Conservation (phyloP, 2,797 vertebrate species). For the Sebastes goodei region DNA sequence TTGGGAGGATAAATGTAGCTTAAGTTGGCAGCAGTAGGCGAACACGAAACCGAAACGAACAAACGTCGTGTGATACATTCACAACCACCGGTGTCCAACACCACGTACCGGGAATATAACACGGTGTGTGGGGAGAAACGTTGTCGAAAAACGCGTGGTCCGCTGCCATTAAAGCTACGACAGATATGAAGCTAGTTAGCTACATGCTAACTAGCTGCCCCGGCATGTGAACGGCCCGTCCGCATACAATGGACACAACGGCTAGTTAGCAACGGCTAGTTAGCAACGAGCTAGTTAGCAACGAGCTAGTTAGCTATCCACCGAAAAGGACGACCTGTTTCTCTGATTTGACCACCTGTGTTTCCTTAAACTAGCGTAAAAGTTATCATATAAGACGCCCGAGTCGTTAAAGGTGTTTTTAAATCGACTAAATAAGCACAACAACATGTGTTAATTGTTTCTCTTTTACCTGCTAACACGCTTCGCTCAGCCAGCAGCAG, state of each 20-base stretch:
- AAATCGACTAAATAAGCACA: not conserved
- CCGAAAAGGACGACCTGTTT: not conserved
- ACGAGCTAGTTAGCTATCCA: conserved; percentile 22
- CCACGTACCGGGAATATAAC: rapidly evolving
- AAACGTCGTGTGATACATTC: not conserved
- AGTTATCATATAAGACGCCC: rapidly evolving
- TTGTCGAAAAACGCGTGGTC: conserved; percentile 11
- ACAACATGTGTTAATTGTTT: conserved; percentile 30
- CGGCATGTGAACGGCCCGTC: conserved; percentile 71
- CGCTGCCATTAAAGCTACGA: not conserved
- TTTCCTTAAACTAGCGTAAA: not conserved
- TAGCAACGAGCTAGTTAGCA: conserved; percentile 6
- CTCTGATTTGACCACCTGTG: not conserved
- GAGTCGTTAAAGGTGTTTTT: rapidly evolving
- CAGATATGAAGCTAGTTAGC: not conserved
- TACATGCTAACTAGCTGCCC: conserved; percentile 21
- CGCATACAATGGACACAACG: conserved; percentile 37
- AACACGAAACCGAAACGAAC: conserved; percentile 7
- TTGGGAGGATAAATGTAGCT: not conserved
- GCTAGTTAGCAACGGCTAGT: conserved; percentile 15
- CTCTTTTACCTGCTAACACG: conserved; percentile 87
- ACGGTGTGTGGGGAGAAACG: rapidly evolving
- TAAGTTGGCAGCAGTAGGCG: conserved; percentile 20
- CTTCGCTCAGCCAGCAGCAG: conserved; percentile 83
- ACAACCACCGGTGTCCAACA: rapidly evolving